Evolutionary conservation across 2,113 vertebrate genomes (phyloP), one percentile per base, ranked within the genome.

Genomic region (Trematomus loennbergii): DNA sequence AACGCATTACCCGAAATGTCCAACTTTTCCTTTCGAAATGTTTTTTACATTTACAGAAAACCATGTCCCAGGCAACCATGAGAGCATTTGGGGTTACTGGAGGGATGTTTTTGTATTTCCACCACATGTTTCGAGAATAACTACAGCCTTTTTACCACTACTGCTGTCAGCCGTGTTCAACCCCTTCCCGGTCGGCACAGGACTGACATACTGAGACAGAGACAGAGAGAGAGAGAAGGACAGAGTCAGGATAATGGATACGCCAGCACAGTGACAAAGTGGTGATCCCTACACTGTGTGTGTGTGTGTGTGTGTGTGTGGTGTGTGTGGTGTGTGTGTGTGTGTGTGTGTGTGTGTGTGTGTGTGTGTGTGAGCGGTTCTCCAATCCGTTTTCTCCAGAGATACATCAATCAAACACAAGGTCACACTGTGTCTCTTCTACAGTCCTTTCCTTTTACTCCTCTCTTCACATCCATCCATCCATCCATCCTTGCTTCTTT

Each of bases 331-430:
- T 72, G 12, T 54, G 61, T 64, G 18, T 72, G 16, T 64, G 53
- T 53, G 25, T 64, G 54, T 52, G 20, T 63, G 40, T 69, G 40
- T 29, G 20, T 72, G 61, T 72, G 75, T 64, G 68, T 52, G 77
- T 70, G 62, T 45, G 55, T 48, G 70, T 72, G 12, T 54, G 61
- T 64, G 18, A 70, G 75, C 20, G 2, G 65, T 67, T 81, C 50
- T 50, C 74, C 89, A 81, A 90, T 91, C 64, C 62, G 29, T 88
- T 89, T 81, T 86, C 91, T 91, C 90, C 61, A 66, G 92, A 87
- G 91, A 89, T 75, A 12, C 91, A 93, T 92, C 91, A 92, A 91
- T 91, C 90, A 88, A 80, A 86, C 79, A 77, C 92, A 93, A 93
- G 90, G 89, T 92, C 91, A 88, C 79, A 60, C 61, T 75, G 80